Evolutionary conservation across 2,113 vertebrate genomes (phyloP).

Genomic region (Mixornis gularis): DNA sequence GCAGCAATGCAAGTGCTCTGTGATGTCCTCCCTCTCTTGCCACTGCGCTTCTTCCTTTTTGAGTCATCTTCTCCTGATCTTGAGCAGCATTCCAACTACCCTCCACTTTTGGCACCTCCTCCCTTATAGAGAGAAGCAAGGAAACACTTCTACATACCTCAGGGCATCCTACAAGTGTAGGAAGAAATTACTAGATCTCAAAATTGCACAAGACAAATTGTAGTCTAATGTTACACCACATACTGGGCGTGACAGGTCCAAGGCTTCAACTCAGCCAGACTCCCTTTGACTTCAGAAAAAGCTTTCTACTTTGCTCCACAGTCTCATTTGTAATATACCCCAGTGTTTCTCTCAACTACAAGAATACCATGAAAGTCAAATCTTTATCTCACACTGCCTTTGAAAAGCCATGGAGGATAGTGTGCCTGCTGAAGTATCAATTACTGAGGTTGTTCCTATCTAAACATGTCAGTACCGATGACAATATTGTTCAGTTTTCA

Average conservation of each 20-base stretch:
- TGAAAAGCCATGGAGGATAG: not conserved
- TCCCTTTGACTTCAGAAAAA: not conserved
- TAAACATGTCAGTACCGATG: not conserved
- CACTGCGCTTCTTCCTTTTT: accelerated
- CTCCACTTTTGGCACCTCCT: not conserved
- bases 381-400: not conserved
- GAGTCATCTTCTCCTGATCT: not conserved
- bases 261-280: not conserved
- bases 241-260: not conserved
- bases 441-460: not conserved
- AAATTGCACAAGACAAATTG: not conserved
- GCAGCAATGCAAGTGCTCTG: not conserved
- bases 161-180: not conserved
- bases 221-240: accelerated
- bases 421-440: not conserved
- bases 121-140: not conserved
- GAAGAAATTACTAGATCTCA: not conserved
- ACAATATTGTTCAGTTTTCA: not conserved
- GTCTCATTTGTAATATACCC: not conserved
- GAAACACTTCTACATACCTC: not conserved
- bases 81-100: not conserved
- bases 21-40: not conserved
- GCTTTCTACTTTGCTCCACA: not conserved
- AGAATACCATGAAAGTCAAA: not conserved
- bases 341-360: not conserved